Base-by-base conservation (phyloP, 2,888 invertebrate species). In the Tuberolachnus salignus region DNA sequence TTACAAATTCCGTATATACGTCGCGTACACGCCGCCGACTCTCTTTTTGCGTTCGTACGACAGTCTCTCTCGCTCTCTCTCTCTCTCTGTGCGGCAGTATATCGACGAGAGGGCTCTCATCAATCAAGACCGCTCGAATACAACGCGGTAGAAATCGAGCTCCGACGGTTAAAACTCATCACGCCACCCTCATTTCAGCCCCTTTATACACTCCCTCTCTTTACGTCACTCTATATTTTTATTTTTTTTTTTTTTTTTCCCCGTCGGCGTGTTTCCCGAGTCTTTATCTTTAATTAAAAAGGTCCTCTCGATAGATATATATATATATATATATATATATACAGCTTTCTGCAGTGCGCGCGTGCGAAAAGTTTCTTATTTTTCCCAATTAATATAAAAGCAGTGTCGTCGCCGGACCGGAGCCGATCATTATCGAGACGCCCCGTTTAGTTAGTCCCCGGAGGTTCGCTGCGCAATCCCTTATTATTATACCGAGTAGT, bases 241-340 rank as follows among this genome's bases (percentile, higher is more conserved):
- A 34, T 74, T 21, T 42, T 4, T 14, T 2, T 9, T 19, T 19
- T 34, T 53, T 3, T 63, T 19, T 74, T 21, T 42, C 53, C 21
- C 21, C 64, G 14, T 46, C 49, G 49, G 67, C 34, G 34, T 49
- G 34, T 67, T n/a, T n/a, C 61, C 34, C 51, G 49, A 49, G 67
- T 69, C 69, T 78, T 59, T 78, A 78, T 78, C 78, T 78, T 78
- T 78, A 78, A 78, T 78, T 78, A 78, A 78, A 78, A 78, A 78
- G 59, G 67, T 69, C 59, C n/a, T 78, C 57, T 78, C 55, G 42
- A 49, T 44, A 44, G 34, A 55, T 21, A 73, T 70, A 46, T 57
- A 46, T 57, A 46, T 72, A 46, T 57, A 66, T 55, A 46, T 55
- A 26, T 53, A 42, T 34, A 64, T 11, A 19, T 66, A 2, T 69